Conservation (phyloP, 2,888 invertebrate genomes). For the Ganaspis brasiliensis region DNA sequence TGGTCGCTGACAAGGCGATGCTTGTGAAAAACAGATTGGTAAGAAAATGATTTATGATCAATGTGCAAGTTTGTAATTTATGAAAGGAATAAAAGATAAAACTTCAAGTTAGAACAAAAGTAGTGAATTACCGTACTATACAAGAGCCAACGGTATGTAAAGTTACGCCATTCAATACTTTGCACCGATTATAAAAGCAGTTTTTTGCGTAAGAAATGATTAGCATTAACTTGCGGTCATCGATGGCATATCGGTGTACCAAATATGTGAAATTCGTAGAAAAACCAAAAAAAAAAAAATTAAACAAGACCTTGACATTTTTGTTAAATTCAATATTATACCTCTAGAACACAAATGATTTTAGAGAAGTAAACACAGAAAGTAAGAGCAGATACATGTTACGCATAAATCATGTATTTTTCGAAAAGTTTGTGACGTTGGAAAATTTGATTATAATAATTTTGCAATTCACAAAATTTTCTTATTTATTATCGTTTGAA, state of each 20-base stretch:
- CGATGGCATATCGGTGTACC: background rate
- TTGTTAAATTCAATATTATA: slow-evolving; percentile 16
- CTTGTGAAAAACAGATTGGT: background rate
- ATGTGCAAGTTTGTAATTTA: slow-evolving; percentile 4
- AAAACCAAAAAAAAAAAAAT: background rate
- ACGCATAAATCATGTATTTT: background rate
- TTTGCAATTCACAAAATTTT: too few relatives aligned
- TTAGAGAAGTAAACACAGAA: background rate
- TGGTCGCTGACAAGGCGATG: background rate
- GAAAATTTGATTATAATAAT: too few relatives aligned
- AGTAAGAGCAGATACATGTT: background rate
- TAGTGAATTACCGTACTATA: slow-evolving; percentile 14
- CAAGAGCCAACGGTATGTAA: background rate
- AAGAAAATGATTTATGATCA: slow-evolving; percentile 17
- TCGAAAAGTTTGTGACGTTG: background rate
- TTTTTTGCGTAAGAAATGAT: slow-evolving; percentile 23
- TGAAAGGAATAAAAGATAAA: background rate
- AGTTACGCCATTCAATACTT: slow-evolving; percentile 30
- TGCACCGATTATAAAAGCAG: slow-evolving; percentile 34
- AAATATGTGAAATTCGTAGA: slow-evolving; percentile 20
- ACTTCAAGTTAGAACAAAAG: slow-evolving; percentile 1
- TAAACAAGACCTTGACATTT: background rate
- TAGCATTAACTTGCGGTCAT: slow-evolving; percentile 11
- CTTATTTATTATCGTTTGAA: too few relatives aligned
- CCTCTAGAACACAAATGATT: background rate